Base-by-base conservation (phyloP, 2,888 invertebrate species). In the Andrena trimmerana region DNA sequence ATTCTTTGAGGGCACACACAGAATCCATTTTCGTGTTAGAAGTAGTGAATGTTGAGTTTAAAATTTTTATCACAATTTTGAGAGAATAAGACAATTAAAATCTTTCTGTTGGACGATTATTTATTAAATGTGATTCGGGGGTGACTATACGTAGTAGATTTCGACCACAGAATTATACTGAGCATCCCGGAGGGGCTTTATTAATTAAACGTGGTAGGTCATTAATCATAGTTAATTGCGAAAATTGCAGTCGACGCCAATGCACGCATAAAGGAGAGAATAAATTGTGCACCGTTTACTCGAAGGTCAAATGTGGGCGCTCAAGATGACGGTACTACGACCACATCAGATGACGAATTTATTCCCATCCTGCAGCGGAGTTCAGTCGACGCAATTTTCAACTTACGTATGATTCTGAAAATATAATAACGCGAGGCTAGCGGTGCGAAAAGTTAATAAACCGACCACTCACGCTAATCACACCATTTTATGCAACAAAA, bases 281-380 rank as follows among this genome's bases (percentile, higher is more conserved):
- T 50, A 50, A 71, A 82, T 81, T 77, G 68, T 73, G 69, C 83
- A 57, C 42, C 67, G 79, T 70, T 27, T 63, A 24, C 71, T n/a
- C 77, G 83, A 83, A 82, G 83, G 78, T 83, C 71, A 33, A 27
- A 66, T 77, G 83, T 83, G 73, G 83, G 83, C 83, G 82, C 52
- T 20, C 16, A 62, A 52, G 78, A 83, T 77, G 83, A 82, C 72
- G 77, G 52, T 57, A 24, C 70, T 36, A 29, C 70, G 48, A 20
- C 42, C 62, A 68, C 63, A 69, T 36, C 24, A 52, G 42, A 74
- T 73, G 71, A 83, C 69, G 82, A 82, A 83, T 77, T 75, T 71
- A 83, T 71, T 50, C 57, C 57, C 70, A 63, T 70, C 62, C 13
- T 36, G 71, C 52, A 33, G 50, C 65, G 52, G 27, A 60, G 13